phyloP scores from a whole-genome alignment of 2,113 vertebrate species.

The Vombatus ursinus region DNA sequence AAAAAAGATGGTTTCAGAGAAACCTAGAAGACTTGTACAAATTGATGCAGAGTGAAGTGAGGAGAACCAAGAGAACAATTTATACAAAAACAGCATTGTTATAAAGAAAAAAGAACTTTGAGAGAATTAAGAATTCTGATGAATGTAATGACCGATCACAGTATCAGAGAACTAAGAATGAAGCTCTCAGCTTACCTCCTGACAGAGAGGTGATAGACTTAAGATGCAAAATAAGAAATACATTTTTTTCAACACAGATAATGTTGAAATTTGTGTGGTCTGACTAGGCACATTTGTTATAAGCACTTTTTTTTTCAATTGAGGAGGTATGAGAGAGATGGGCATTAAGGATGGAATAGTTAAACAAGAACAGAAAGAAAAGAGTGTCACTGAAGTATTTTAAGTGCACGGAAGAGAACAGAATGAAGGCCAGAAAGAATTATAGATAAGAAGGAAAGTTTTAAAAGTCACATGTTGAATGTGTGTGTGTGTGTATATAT shows the following conservation, averaged over 20 bases:
- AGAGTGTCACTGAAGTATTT: no score
- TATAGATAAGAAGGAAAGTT: no score
- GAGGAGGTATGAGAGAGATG: background rate
- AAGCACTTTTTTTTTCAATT: background rate
- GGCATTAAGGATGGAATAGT: background rate
- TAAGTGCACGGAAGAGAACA: no score
- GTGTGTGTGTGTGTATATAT: no score
- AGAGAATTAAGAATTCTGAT: background rate
- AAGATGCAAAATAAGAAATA: background rate
- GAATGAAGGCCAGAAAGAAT: no score
- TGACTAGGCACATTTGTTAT: background rate
- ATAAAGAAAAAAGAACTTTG: background rate
- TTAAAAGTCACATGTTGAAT: no score
- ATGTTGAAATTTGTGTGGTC: background rate
- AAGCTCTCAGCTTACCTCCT: no score
- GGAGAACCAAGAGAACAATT: background rate
- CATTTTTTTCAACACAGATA: background rate
- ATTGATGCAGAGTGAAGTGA: background rate
- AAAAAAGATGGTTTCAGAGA: background rate
- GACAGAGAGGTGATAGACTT: no score
- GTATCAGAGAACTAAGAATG: background rate
- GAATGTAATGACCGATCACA: background rate
- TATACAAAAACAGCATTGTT: background rate
- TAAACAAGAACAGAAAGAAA: no score
- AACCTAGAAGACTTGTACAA: background rate